These are phyloP conservation scores for Pristiophorus japonicus DNA, from an alignment of 2,113 vertebrate species.

Conservation along the genomic window DNA sequence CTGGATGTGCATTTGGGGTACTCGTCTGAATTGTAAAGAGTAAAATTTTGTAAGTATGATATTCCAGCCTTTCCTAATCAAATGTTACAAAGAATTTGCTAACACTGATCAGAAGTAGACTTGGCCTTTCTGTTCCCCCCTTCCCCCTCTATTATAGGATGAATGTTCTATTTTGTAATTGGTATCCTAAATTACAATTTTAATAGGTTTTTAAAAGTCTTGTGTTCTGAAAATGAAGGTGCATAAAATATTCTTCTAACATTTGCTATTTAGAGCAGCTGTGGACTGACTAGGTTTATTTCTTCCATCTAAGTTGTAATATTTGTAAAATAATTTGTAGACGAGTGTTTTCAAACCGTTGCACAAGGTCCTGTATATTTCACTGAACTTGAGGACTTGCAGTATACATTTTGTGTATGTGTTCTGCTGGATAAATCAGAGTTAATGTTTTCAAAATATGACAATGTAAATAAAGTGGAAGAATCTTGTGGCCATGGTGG, in stretches of 20 bases:
- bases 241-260: neutral
- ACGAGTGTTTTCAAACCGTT: neutral
- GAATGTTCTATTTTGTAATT: neutral
- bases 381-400: neutral
- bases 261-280: neutral
- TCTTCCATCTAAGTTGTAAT: neutral
- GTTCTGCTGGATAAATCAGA: neutral
- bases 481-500: neutral
- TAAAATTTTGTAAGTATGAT: neutral
- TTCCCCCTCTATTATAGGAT: neutral
- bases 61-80: neutral
- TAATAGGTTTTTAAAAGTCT: neutral
- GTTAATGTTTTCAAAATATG: neutral
- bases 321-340: neutral
- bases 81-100: neutral
- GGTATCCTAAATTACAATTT: neutral
- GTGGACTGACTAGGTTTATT: neutral
- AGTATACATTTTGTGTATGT: neutral
- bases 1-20: neutral
- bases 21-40: neutral
- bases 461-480: slow-evolving; percentile 28
- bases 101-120: neutral
- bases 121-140: neutral
- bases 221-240: neutral
- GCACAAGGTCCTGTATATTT: slow-evolving; percentile 9